Evolutionary conservation across 1,140 invertebrate species (phyloP).

Genomic region (Trachelipus rathkii): DNA sequence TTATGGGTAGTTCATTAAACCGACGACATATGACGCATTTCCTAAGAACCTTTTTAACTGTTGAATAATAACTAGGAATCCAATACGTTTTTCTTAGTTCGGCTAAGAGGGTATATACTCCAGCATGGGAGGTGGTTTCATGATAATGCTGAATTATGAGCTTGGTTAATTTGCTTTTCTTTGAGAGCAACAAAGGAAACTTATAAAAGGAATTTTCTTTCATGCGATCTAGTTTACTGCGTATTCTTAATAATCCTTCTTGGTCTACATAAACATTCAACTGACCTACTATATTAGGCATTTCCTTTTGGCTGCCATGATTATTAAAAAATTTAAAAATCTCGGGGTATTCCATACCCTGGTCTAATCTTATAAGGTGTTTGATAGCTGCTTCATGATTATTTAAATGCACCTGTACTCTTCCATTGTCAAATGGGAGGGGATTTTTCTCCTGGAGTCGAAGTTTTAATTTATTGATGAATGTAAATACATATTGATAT

Average conservation of each 20-base stretch:
- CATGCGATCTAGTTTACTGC: not conserved
- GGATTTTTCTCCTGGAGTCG: too few relatives aligned
- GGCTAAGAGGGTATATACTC: not conserved
- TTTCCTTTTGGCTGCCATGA: too few relatives aligned
- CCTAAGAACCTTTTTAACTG: not conserved
- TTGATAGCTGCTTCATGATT: too few relatives aligned
- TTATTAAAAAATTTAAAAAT: not conserved
- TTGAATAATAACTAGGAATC: not conserved
- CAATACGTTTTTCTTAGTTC: not conserved
- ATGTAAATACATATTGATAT: conserved; percentile 2
- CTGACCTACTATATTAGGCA: not conserved
- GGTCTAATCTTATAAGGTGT: not conserved
- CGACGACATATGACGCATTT: not conserved
- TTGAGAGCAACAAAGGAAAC: not conserved
- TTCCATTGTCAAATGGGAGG: too few relatives aligned
- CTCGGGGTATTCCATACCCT: not conserved
- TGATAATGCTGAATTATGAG: not conserved
- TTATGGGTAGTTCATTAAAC: conserved; percentile 8
- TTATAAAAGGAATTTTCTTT: not conserved
- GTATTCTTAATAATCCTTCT: not conserved
- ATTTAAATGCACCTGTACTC: too few relatives aligned
- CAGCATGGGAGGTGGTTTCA: not conserved
- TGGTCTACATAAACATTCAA: not conserved
- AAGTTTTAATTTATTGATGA: conserved; percentile 25
- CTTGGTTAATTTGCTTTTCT: not conserved